Percentiles rank a stretch among this genome's conserved stretches.
These are phyloP conservation scores for Meleagris gallopavo DNA, from an alignment of 2,113 vertebrate species.

Conservation along the genomic window DNA sequence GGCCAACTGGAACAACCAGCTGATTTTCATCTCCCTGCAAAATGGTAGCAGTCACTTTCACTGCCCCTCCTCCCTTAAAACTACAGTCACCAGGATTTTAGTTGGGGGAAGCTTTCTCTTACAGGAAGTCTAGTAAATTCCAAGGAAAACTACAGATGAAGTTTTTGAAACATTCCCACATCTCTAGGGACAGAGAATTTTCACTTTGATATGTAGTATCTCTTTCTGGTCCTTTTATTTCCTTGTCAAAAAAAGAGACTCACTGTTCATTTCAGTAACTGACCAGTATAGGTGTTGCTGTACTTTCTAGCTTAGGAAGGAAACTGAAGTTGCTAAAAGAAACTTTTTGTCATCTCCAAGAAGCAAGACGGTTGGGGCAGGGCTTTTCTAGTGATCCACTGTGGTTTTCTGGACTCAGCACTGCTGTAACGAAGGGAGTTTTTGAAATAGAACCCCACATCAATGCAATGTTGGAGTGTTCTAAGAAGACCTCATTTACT, in stretches of 20 bases:
- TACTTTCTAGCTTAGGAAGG: background rate
- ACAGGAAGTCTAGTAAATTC: background rate
- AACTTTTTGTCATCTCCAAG: background rate
- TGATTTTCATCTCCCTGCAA: background rate
- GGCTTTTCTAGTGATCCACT: background rate
- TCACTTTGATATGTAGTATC: fast-evolving
- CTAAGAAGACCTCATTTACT: background rate
- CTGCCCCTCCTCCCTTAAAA: background rate
- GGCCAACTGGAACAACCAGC: background rate
- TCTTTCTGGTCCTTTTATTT: background rate
- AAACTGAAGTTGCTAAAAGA: background rate
- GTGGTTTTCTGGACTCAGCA: background rate
- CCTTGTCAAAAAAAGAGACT: background rate
- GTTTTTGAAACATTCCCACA: background rate
- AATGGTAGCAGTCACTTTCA: background rate
- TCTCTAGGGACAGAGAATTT: background rate
- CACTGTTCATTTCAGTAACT: background rate
- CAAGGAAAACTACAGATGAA: background rate
- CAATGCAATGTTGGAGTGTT: background rate
- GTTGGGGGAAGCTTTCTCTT: background rate
- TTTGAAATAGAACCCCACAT: background rate
- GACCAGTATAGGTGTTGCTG: background rate
- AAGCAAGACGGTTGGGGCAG: background rate
- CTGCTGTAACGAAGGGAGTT: background rate
- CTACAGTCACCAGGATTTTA: background rate